Evolutionary conservation across 1,140 invertebrate species (phyloP).

Genomic region (Microplitis mediator): DNA sequence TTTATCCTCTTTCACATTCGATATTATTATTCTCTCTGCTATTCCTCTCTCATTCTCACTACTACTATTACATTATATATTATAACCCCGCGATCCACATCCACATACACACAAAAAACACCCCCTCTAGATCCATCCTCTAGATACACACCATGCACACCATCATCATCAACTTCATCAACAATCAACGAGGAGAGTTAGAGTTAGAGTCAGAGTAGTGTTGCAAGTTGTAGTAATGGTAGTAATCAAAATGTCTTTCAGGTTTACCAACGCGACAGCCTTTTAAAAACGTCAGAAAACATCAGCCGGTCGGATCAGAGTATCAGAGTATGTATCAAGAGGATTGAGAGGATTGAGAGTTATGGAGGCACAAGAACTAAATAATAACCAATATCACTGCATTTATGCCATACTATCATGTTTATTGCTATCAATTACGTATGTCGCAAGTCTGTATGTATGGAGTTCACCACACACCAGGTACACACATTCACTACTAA

Average conservation of each 20-base stretch:
- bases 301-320: not conserved
- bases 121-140: no score
- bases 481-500: slow-evolving; percentile 53
- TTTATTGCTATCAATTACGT: slow-evolving; percentile 73
- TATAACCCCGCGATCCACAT: no score
- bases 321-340: no score
- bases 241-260: not conserved
- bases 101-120: no score
- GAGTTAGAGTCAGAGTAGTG: not conserved
- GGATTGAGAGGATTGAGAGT: not conserved
- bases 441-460: slow-evolving; percentile 83
- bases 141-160: no score
- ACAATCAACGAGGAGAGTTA: no score
- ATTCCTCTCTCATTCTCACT: slow-evolving; percentile 13
- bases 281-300: not conserved
- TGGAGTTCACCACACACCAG: slow-evolving; percentile 77
- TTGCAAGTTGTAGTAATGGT: not conserved
- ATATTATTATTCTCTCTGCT: not conserved
- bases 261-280: not conserved
- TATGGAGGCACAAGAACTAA: slow-evolving; percentile 5
- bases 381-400: slow-evolving; percentile 47
- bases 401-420: slow-evolving; percentile 66
- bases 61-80: slow-evolving; percentile 12
- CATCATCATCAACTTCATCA: no score
- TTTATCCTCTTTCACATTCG: not conserved